Evolutionary conservation across 2,113 vertebrate genomes (phyloP).

Genomic region (Hyla sarda): DNA sequence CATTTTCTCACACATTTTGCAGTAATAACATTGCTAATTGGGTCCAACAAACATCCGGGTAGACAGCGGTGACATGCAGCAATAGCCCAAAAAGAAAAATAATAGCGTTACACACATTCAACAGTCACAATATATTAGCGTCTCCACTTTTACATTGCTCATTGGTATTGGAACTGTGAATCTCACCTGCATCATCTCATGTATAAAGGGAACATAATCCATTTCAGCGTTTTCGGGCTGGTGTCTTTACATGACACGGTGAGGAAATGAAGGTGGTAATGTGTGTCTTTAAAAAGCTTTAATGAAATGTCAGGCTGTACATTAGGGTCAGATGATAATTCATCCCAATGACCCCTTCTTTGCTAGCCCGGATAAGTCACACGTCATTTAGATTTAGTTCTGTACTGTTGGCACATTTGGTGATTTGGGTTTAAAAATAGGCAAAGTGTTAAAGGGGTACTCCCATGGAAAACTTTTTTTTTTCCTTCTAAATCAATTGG

Average conservation of each 20-base stretch:
- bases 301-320: constrained; percentile 41
- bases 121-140: constrained; percentile 49
- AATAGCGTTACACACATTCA: constrained; percentile 16
- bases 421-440: not conserved
- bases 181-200: constrained; percentile 58
- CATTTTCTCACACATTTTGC: constrained; percentile 6
- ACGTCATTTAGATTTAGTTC: not conserved
- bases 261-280: constrained; percentile 17
- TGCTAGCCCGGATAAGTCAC: constrained; percentile 6
- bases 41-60: not conserved
- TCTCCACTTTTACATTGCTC: not conserved
- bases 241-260: not conserved
- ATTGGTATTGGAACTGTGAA: constrained; percentile 3
- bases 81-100: not conserved
- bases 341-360: not conserved
- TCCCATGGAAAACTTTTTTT: too few species aligned
- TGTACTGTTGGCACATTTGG: not conserved
- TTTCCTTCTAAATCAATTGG: too few species aligned
- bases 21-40: constrained; percentile 11
- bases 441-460: constrained; percentile 57
- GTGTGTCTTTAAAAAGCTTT: not conserved
- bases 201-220: constrained; percentile 46
- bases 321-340: not conserved
- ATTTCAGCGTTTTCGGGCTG: not conserved
- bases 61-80: not conserved